Percentiles rank a stretch among this genome's conserved stretches.
phyloP scores from a whole-genome alignment of 1,140 invertebrate species.

The Himalopsyche phryganea region DNA sequence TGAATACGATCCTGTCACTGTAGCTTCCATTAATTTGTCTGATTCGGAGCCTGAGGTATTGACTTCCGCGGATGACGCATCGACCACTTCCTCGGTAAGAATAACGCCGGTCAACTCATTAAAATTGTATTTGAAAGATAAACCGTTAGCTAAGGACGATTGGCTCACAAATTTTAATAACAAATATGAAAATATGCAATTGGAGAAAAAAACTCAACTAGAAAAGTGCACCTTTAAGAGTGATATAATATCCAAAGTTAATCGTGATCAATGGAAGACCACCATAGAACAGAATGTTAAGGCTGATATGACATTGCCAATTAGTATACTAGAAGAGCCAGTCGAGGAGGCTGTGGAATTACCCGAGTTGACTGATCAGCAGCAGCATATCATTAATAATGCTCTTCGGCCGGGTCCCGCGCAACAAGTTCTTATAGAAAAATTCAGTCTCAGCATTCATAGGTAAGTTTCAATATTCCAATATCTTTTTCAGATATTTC shows the following conservation, averaged over 20 bases:
- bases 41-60: slow-evolving; percentile 48
- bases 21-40: slow-evolving; percentile 48
- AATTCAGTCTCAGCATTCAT: slow-evolving; percentile 61
- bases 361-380: slow-evolving; percentile 51
- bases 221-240: slow-evolving; percentile 40
- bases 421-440: slow-evolving; percentile 53
- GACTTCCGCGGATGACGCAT: slow-evolving; percentile 41
- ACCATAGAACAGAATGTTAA: slow-evolving; percentile 46
- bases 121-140: slow-evolving; percentile 39
- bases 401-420: slow-evolving; percentile 49
- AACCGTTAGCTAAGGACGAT: slow-evolving; percentile 37
- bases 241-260: slow-evolving; percentile 48
- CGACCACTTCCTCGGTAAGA: slow-evolving; percentile 43
- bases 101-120: slow-evolving; percentile 45
- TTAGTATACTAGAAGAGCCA: slow-evolving; percentile 35
- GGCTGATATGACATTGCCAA: slow-evolving; percentile 46
- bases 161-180: slow-evolving; percentile 44
- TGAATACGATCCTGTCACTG: slow-evolving; percentile 47
- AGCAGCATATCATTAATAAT: slow-evolving; percentile 49
- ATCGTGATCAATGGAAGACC: slow-evolving; percentile 44
- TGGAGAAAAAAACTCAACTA: slow-evolving; percentile 42
- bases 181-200: slow-evolving; percentile 45
- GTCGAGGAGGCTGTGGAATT: slow-evolving; percentile 43
- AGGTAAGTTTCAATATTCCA: slow-evolving; percentile 37
- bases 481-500: no score